A percentile compares a stretch with the other conserved stretches of the same genome.
phyloP scores from a whole-genome alignment of 2,113 vertebrate genomes.

The Elephas maximus region DNA sequence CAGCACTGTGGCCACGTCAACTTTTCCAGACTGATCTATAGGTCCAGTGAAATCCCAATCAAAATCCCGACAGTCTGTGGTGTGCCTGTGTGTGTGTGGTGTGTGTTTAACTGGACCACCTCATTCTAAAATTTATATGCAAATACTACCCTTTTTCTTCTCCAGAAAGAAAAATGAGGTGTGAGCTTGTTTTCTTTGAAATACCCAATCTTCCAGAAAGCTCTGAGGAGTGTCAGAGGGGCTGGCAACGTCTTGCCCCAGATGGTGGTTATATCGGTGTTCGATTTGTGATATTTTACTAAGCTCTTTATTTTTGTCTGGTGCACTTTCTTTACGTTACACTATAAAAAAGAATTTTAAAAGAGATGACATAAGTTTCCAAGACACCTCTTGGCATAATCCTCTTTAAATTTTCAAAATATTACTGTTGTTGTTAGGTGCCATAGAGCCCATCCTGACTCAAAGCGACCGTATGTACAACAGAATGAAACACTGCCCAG shows the following conservation, averaged over 20 bases:
- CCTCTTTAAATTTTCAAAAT: neutral
- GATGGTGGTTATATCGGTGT: neutral
- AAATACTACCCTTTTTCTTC: too few relatives aligned
- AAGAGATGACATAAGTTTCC: neutral
- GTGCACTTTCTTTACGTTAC: too few relatives aligned
- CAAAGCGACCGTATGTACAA: too few relatives aligned
- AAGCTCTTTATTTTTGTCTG: neutral
- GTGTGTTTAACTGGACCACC: neutral
- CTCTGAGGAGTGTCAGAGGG: too few relatives aligned
- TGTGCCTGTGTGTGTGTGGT: neutral
- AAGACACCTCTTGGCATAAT: neutral
- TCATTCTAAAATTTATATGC: neutral
- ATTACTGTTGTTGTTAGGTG: neutral
- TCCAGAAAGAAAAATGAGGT: neutral
- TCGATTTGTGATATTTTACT: neutral
- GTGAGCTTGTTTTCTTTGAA: neutral
- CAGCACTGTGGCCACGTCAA: neutral
- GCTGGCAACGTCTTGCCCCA: neutral
- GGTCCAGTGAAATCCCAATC: too few relatives aligned
- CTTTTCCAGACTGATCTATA: too few relatives aligned
- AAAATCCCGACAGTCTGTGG: neutral
- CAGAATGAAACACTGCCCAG: too few relatives aligned
- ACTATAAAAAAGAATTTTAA: neutral
- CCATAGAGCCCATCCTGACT: too few relatives aligned
- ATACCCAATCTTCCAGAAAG: neutral